phyloP scores from a whole-genome alignment of 2,113 vertebrate species.

The Megaleporinus macrocephalus region DNA sequence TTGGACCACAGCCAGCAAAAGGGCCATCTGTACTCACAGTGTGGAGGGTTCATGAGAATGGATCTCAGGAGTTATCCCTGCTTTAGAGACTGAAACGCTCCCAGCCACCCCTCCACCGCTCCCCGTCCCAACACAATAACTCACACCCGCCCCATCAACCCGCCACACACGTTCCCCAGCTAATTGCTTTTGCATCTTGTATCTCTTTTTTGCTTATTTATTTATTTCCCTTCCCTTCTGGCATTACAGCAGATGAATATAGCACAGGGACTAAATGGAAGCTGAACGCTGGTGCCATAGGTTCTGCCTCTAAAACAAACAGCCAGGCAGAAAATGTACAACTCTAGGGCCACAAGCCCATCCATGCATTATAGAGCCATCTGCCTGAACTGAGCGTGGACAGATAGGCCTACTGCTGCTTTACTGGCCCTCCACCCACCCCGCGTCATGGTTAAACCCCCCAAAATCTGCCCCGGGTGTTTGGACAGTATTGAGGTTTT shows the following conservation, averaged over 20 bases:
- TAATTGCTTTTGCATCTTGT: background rate
- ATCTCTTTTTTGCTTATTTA: background rate
- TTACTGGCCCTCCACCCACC: constrained; percentile 18
- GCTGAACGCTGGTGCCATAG: constrained; percentile 26
- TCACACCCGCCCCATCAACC: background rate
- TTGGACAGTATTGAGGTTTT: constrained; percentile 10
- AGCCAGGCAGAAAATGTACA: constrained; percentile 16
- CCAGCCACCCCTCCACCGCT: background rate
- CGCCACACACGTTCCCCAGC: background rate
- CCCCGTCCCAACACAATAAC: background rate
- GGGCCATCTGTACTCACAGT: background rate
- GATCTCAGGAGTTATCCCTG: background rate
- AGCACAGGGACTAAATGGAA: constrained; percentile 35
- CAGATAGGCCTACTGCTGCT: constrained; percentile 39
- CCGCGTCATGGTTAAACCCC: background rate
- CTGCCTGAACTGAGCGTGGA: constrained; percentile 35
- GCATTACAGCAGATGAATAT: constrained; percentile 23
- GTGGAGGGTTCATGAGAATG: background rate
- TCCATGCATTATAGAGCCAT: constrained; percentile 54
- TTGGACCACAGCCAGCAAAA: background rate
- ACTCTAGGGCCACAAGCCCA: constrained; percentile 38
- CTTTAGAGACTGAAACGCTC: background rate
- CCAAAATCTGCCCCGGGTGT: background rate
- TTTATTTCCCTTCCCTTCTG: background rate
- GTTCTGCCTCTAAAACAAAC: constrained; percentile 36